Conservation (phyloP, 2,888 invertebrate genomes). For the Meghimatium bilineatum region DNA sequence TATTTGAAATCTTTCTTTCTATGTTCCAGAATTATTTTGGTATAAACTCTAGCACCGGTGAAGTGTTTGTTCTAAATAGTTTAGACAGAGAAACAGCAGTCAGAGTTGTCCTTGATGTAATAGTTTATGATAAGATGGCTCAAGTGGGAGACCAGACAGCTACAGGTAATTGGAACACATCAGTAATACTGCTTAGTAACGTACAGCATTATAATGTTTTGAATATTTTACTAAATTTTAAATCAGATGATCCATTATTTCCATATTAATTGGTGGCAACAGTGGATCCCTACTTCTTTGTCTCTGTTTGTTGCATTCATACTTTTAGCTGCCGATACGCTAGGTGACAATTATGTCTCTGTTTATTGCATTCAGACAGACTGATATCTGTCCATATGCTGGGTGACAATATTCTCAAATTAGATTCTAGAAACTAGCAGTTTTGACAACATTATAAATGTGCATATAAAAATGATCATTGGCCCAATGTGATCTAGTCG, state of each 20-base stretch:
- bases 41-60: slow-evolving; percentile 83
- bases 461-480: too few species aligned
- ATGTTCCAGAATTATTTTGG: slow-evolving; percentile 78
- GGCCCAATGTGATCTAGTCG: too few species aligned
- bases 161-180: slow-evolving; percentile 46
- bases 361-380: too few species aligned
- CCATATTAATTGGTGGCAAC: not conserved
- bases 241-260: not conserved
- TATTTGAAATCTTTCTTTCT: not conserved
- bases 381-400: not conserved
- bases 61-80: slow-evolving; percentile 82
- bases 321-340: too few species aligned
- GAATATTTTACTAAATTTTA: too few species aligned
- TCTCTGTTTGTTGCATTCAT: not conserved
- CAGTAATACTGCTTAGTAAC: too few species aligned
- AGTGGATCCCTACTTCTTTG: not conserved
- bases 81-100: slow-evolving; percentile 78
- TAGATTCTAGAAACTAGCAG: too few species aligned
- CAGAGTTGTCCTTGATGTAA: slow-evolving; percentile 62
- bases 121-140: slow-evolving; percentile 69
- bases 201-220: too few species aligned
- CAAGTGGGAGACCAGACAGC: slow-evolving; percentile 55
- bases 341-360: not conserved
- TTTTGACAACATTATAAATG: too few species aligned
- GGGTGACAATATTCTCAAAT: too few species aligned